phyloP scores from a whole-genome alignment of 1,140 invertebrate species.

The Penaeus chinensis region DNA sequence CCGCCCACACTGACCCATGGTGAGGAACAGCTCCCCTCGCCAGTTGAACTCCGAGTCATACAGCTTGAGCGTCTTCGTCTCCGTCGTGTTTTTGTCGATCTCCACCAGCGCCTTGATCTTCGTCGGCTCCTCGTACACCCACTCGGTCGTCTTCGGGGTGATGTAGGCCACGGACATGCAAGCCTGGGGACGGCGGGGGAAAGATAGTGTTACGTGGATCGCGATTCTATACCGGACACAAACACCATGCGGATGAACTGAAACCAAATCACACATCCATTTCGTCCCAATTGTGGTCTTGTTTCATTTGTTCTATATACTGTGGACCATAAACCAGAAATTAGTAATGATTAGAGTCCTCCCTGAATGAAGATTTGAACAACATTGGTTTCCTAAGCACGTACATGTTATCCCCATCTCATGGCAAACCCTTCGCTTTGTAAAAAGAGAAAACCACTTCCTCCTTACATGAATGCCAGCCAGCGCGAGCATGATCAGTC shows the following conservation, averaged over 20 bases:
- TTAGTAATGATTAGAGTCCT: too few relatives aligned
- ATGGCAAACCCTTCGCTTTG: too few relatives aligned
- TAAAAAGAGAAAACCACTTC: too few relatives aligned
- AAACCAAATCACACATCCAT: too few relatives aligned
- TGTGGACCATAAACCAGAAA: too few relatives aligned
- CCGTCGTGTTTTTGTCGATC: constrained; percentile 35
- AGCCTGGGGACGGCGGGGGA: constrained; percentile 38
- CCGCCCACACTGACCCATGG: constrained; percentile 54
- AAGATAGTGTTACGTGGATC: background rate
- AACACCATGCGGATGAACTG: too few relatives aligned
- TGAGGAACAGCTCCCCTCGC: constrained; percentile 63
- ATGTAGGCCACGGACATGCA: constrained; percentile 62
- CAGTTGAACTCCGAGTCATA: constrained; percentile 63
- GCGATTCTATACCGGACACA: background rate
- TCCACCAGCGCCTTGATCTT: constrained; percentile 48
- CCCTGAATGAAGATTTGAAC: too few relatives aligned
- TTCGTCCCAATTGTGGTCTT: too few relatives aligned
- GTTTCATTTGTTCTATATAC: too few relatives aligned
- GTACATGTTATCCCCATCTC: too few relatives aligned
- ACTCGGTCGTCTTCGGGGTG: constrained; percentile 53
- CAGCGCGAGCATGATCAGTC: constrained; percentile 64
- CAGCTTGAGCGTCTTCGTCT: constrained; percentile 18
- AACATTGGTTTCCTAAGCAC: too few relatives aligned
- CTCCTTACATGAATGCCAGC: constrained; percentile 63
- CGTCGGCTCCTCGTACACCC: constrained; percentile 62